A percentile compares a stretch with the other conserved stretches of the same genome.
Evolutionary conservation across 2,113 vertebrate genomes (phyloP).

Genomic region (Corythornis madagascariensis): DNA sequence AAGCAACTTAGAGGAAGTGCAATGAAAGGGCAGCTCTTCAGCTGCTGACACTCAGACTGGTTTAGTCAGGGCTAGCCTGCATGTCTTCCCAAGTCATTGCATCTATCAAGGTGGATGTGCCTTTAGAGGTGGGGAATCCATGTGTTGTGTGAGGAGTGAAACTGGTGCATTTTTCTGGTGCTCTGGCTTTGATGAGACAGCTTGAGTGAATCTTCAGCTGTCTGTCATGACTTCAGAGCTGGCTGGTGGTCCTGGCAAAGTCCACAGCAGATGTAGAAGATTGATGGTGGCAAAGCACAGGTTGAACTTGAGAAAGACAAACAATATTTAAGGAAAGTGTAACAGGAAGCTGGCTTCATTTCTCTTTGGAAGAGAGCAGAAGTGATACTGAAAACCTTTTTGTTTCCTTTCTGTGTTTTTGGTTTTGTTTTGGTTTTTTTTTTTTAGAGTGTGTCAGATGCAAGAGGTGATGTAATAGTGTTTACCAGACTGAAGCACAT

Average conservation of each 20-base stretch:
- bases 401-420: neutral
- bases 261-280: neutral
- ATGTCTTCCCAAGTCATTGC: neutral
- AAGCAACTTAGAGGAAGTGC: neutral
- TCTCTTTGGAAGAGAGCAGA: slow-evolving; percentile 36
- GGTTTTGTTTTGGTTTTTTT: neutral
- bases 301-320: slow-evolving; percentile 6
- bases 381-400: slow-evolving; percentile 3
- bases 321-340: neutral
- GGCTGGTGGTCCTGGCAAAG: neutral
- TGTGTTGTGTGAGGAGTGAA: neutral
- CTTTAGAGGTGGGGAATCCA: rapidly evolving
- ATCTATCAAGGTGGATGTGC: neutral
- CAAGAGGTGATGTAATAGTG: slow-evolving; percentile 47
- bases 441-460: neutral
- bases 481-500: slow-evolving; percentile 36
- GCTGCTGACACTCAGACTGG: neutral
- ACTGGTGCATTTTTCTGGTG: neutral
- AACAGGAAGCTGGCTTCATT: neutral
- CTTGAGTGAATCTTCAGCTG: neutral
- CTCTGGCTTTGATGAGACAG: neutral
- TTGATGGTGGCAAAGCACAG: neutral
- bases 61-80: neutral
- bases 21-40: neutral
- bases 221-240: neutral